Evolutionary conservation across 2,113 vertebrate genomes (phyloP).

Genomic region (Brachypteracias leptosomus): DNA sequence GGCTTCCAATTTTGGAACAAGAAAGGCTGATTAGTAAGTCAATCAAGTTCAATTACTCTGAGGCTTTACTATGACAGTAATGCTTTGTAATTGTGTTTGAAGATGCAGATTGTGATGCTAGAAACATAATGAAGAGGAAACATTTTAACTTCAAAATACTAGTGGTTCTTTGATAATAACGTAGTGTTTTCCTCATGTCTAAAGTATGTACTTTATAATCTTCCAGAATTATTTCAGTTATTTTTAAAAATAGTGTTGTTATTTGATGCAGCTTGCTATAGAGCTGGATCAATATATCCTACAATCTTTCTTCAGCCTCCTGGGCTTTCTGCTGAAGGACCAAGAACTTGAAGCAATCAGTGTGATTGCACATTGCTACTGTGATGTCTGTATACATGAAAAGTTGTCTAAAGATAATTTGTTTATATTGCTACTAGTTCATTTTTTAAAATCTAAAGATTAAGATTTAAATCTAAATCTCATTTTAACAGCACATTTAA

Average conservation of each 20-base stretch:
- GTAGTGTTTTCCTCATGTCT: neutral
- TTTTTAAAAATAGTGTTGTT: neutral
- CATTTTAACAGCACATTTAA: neutral
- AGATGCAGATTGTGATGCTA: neutral
- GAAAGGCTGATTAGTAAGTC: conserved; percentile 27
- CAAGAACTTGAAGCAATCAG: neutral
- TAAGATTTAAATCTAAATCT: neutral
- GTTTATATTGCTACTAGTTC: neutral
- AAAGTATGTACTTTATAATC: neutral
- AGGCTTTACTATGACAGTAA: neutral
- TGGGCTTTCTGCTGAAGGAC: neutral
- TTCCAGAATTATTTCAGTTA: neutral
- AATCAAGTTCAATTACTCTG: neutral
- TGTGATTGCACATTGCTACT: neutral
- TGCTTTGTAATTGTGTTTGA: neutral
- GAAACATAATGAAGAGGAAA: neutral
- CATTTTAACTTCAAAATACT: neutral
- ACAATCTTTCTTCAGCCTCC: neutral
- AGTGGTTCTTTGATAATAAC: neutral
- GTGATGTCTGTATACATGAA: neutral
- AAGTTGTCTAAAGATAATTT: neutral
- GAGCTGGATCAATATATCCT: neutral
- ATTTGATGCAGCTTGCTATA: neutral
- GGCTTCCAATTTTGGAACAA: conserved; percentile 7
- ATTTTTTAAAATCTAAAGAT: neutral